Percentiles rank a stretch among this genome's conserved stretches.
These are phyloP conservation scores for Eulemur mongoz DNA, from an alignment of 2,797 vertebrate genomes.

Conservation along the genomic window DNA sequence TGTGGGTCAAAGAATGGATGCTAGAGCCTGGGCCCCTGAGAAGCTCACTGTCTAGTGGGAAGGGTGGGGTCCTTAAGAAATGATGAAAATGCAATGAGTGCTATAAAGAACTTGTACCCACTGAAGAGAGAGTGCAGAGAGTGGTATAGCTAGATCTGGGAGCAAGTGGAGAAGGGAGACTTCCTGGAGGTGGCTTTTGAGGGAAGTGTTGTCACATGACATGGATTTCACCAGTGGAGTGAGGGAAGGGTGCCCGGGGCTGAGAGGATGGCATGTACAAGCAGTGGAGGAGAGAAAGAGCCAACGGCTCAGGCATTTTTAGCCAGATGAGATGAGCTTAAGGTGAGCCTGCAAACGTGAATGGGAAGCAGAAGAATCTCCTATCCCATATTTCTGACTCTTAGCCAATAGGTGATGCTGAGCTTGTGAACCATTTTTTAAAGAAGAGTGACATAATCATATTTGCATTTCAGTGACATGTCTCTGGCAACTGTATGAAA, in stretches of 20 bases:
- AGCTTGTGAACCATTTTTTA: constrained; percentile 26
- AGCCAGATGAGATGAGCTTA: background rate
- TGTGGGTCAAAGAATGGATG: background rate
- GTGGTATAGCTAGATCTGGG: background rate
- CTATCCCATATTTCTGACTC: background rate
- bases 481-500: constrained; percentile 31
- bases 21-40: background rate
- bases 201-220: background rate
- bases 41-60: background rate
- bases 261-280: background rate
- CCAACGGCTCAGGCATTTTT: background rate
- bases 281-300: background rate
- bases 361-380: background rate
- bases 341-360: background rate
- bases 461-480: constrained; percentile 34
- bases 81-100: background rate
- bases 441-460: constrained; percentile 36
- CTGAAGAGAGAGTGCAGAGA: background rate
- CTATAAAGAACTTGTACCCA: background rate
- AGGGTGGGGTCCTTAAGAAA: background rate
- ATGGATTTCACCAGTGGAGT: background rate
- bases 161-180: background rate
- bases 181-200: background rate
- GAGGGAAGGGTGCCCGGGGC: background rate
- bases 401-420: constrained; percentile 41